Evolutionary conservation across 1,140 invertebrate genomes (phyloP), one percentile per base, ranked within the genome.

Genomic region (Ganaspis sp.): DNA sequence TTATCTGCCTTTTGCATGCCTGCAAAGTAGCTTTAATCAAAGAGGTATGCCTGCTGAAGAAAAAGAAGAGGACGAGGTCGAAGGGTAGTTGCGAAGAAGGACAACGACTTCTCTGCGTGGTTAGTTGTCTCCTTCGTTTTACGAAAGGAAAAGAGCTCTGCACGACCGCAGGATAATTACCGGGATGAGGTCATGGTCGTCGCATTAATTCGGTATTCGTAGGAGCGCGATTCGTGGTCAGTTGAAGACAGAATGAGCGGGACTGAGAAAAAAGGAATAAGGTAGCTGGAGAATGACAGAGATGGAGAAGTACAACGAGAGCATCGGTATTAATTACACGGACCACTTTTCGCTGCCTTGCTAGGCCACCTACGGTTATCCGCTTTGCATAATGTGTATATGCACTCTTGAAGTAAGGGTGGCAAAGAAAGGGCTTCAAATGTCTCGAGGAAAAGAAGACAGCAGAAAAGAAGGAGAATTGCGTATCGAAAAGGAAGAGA

Each of bases 321-420:
- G 85, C 82, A 86, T 85, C 82, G 76, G 87, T 88, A 88, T 89
- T 89, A 88, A 89, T 88, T 89, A 88, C 87, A 86, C 77, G 23
- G 58, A 21, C 73, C 77, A 80, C 69, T 78, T n/a, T 40, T 76
- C 79, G 83, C 85, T 83, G 85, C 83, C 81, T 86, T 77, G 86
- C 86, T 87, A 87, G 87, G 87, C 88, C 87, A 89, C 87, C 88
- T 88, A 88, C 87, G 83, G 84, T 87, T 83, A 82, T 79, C 69
- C 83, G 86, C 82, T 89, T 88, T 88, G 87, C 88, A 89, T 89
- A 89, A 88, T 88, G 85, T 85, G 82, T 82, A 86, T 87, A 85
- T 81, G 81, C 82, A 83, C 81, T 69, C 40, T 74, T 85, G 84
- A 80, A 77, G 75, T 80, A 79, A 81, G 83, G 84, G 83, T 80